A percentile compares a stretch with the other conserved stretches of the same genome.
These are phyloP conservation scores for Sebastes itinus DNA, from an alignment of 2,797 vertebrate species.

Conservation along the genomic window DNA sequence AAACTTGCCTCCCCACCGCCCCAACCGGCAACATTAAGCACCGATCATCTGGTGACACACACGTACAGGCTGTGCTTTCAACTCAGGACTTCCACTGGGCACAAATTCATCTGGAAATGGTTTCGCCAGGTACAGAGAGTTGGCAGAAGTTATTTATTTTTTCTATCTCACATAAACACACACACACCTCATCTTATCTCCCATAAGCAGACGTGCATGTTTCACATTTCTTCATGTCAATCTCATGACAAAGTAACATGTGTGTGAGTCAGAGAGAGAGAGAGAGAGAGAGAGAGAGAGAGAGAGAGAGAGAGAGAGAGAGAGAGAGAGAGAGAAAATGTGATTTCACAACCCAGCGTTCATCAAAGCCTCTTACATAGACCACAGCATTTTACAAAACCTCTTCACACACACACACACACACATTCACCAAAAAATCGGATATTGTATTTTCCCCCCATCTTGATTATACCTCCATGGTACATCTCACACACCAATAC, in stretches of 20 bases:
- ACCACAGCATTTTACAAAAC: conserved; percentile 20
- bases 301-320: neutral
- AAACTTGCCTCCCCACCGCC: neutral
- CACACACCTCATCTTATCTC: conserved; percentile 72
- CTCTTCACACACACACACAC: neutral
- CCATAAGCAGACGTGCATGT: conserved; percentile 70
- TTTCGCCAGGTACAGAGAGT: conserved; percentile 38
- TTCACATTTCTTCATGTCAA: conserved; percentile 55
- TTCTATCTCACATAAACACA: neutral
- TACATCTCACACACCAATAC: neutral
- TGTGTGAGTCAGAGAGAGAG: conserved; percentile 4
- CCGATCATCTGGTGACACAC: conserved; percentile 6
- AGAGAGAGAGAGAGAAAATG: neutral
- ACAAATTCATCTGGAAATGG: conserved; percentile 34
- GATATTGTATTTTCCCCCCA: neutral
- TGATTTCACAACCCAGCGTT: conserved; percentile 53
- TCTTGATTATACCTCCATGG: neutral
- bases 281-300: neutral
- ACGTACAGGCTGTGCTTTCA: conserved; percentile 17
- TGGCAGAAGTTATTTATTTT: conserved; percentile 41
- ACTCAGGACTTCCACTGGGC: conserved; percentile 24
- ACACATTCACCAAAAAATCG: conserved; percentile 1
- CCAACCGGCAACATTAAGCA: neutral
- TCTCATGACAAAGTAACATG: conserved; percentile 53
- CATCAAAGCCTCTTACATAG: conserved; percentile 70